These are phyloP conservation scores for Gryllus longicercus DNA, from an alignment of 2,888 invertebrate genomes.

Conservation along the genomic window DNA sequence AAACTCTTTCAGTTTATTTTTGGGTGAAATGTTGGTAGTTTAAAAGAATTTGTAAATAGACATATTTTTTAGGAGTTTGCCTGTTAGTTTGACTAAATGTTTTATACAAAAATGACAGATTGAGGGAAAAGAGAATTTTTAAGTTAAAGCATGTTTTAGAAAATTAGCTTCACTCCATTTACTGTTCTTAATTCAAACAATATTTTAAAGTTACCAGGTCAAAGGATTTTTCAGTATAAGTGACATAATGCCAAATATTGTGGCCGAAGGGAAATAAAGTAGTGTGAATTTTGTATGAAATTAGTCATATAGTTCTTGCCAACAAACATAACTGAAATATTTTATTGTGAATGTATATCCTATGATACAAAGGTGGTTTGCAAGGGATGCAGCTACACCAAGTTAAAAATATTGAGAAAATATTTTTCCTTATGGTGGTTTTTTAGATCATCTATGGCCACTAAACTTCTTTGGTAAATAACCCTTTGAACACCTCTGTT, in stretches of 20 bases:
- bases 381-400: background rate
- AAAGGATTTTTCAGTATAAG: background rate
- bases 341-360: background rate
- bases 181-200: background rate
- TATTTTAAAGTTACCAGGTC: slow-evolving; percentile 9
- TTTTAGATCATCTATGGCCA: background rate
- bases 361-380: background rate
- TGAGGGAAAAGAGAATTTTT: background rate
- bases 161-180: background rate
- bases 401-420: no score
- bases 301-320: background rate
- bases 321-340: background rate
- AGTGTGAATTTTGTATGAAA: background rate
- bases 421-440: no score
- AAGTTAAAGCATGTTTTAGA: background rate
- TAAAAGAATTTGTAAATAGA: slow-evolving; percentile 3
- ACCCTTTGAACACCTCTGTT: slow-evolving; percentile 1
- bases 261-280: background rate
- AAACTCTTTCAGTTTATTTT: background rate
- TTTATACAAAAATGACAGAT: slow-evolving; percentile 4
- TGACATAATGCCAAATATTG: background rate
- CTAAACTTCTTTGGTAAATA: background rate
- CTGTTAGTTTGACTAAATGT: slow-evolving; percentile 11
- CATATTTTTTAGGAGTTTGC: background rate
- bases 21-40: background rate